phyloP scores from a whole-genome alignment of 1,140 invertebrate species.

The Cheumatopsyche charites region DNA sequence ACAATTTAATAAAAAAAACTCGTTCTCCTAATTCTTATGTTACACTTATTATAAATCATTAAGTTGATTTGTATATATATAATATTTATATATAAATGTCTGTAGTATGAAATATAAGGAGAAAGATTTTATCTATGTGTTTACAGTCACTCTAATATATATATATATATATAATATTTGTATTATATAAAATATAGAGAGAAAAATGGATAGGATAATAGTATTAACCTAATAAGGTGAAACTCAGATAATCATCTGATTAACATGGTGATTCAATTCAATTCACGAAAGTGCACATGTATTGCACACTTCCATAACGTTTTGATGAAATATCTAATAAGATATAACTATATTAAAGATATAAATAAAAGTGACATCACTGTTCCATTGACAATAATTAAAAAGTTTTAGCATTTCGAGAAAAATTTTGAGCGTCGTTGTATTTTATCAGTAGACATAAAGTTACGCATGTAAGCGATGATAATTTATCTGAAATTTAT shows the following conservation, averaged over 20 bases:
- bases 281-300: neutral
- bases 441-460: too few species aligned
- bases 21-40: conserved; percentile 15
- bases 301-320: neutral
- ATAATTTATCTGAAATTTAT: too few species aligned
- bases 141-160: neutral
- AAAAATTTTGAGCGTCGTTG: too few species aligned
- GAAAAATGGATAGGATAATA: conserved; percentile 19
- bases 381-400: neutral
- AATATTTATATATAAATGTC: too few species aligned
- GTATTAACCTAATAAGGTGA: conserved; percentile 26
- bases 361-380: neutral
- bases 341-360: neutral
- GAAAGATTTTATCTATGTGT: conserved; percentile 16
- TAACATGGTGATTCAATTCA: neutral
- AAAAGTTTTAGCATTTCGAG: too few species aligned
- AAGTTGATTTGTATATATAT: conserved; percentile 27
- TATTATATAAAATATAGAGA: neutral
- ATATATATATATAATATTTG: neutral
- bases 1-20: conserved; percentile 24
- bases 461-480: too few species aligned
- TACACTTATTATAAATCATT: conserved; percentile 20
- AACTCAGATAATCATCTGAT: conserved; percentile 29
- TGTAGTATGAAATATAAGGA: conserved; percentile 29
- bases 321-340: too few species aligned